Evolutionary conservation across 2,797 vertebrate species (phyloP), one percentile per base, ranked within the genome.

Genomic region (Sebastes matsubarae): DNA sequence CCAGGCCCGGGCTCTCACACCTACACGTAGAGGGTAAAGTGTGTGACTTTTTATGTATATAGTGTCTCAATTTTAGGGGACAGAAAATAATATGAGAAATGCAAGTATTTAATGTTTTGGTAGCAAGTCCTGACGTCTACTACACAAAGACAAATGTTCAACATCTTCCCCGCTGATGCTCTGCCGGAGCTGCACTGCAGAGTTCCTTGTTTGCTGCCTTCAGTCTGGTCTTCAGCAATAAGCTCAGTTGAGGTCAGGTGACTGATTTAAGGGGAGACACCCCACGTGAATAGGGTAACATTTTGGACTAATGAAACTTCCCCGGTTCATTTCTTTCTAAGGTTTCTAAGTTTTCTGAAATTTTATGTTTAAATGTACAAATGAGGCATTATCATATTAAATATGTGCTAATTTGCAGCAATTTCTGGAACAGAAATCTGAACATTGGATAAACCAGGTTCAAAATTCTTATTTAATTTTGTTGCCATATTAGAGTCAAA

Each of bases 1-100:
- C 97, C 1, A 98, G 95, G 42, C 97, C 94, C 0, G 97, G 97
- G 5, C 88, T 93, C 59, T 75, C 57, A 29, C 77, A 32, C 97
- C 97, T 98, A 54, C 50, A n/a, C 0, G 20, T n/a, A 79, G 1
- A 8, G 55, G 12, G 27, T 46, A 12, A 65, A 36, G 29, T 54
- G 13, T 22, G n/a, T 32, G 1, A 22, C n/a, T 22, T 22, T 50
- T 50, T 42, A 13, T 65, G 1, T 38, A 22, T 18, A 25, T 6
- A 25, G 22, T 42, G 20, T 25, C 14, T 34, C n/a, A 38, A 14
- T 18, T 65, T 42, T 9, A 16, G n/a, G 18, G 18, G 18, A n/a
- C 22, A 18, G 14, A 66, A 12, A 20, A 46, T 1, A 34, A 34
- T 0, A 32, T 50, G 46, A 50, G 0, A 25, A 12, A 50, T 29